phyloP scores from a whole-genome alignment of 1,140 invertebrate species.

The Chionoecetes opilio region DNA sequence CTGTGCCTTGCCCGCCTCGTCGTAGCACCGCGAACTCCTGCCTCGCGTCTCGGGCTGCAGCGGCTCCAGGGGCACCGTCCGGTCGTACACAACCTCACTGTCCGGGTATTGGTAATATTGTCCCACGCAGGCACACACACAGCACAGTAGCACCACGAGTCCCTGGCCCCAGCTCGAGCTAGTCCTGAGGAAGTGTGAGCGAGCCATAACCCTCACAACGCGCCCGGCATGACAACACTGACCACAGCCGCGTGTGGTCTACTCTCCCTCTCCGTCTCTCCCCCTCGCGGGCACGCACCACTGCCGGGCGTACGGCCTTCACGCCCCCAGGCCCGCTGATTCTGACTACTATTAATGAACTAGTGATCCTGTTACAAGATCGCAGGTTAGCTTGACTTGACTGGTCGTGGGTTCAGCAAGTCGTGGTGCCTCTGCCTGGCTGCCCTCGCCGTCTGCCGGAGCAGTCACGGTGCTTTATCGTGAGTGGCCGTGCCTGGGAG shows the following conservation, averaged over 20 bases:
- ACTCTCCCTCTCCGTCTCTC: constrained; percentile 34
- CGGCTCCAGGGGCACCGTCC: neutral
- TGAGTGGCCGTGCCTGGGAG: constrained; percentile 20
- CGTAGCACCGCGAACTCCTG: constrained; percentile 64
- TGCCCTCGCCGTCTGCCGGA: neutral
- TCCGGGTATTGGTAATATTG: constrained; percentile 39
- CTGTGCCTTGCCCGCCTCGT: constrained; percentile 55
- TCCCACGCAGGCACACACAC: constrained; percentile 34
- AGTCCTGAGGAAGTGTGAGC: constrained; percentile 60
- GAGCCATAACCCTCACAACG: constrained; percentile 52
- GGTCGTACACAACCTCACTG: constrained; percentile 3
- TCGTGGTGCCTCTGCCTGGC: neutral
- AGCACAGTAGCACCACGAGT: constrained; percentile 53
- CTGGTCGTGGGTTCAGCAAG: neutral
- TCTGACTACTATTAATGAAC: neutral
- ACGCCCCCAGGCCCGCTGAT: neutral
- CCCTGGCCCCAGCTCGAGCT: neutral
- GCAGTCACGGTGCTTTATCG: constrained; percentile 1
- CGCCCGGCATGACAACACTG: constrained; percentile 56
- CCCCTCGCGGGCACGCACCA: constrained; percentile 10
- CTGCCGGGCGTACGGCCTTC: constrained; percentile 41
- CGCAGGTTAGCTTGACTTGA: neutral
- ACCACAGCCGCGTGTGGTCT: neutral
- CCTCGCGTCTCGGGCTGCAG: constrained; percentile 42
- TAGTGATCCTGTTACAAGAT: neutral